phyloP scores from a whole-genome alignment of 2,888 invertebrate species.

The Cryptocheilus praepositus region DNA sequence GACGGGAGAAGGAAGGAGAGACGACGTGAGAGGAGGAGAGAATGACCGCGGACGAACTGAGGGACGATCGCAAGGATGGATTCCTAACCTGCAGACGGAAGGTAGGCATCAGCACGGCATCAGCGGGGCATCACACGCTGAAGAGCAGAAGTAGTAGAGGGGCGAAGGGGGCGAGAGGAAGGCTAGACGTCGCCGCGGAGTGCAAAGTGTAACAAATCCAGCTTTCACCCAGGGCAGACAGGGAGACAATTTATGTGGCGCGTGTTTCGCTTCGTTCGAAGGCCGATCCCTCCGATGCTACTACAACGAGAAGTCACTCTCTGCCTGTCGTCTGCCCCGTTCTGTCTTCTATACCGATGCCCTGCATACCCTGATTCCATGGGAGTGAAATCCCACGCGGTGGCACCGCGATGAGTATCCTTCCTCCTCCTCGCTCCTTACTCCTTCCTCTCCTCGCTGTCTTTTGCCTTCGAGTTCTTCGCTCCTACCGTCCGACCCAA shows the following conservation, averaged over 20 bases:
- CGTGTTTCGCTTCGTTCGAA: slow-evolving; percentile 70
- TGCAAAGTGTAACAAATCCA: slow-evolving; percentile 75
- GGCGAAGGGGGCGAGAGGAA: slow-evolving; percentile 29
- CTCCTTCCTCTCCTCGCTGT: too few relatives aligned
- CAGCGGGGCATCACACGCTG: slow-evolving; percentile 11
- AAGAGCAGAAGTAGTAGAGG: neutral
- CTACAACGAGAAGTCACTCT: slow-evolving; percentile 63
- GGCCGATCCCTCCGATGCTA: slow-evolving; percentile 61
- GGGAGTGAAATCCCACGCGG: slow-evolving; percentile 51
- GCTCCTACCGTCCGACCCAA: too few relatives aligned
- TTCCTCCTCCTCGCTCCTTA: slow-evolving; percentile 35
- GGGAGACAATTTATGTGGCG: slow-evolving; percentile 74
- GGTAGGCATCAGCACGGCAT: slow-evolving; percentile 33
- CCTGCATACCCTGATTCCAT: slow-evolving; percentile 47
- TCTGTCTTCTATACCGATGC: slow-evolving; percentile 18
- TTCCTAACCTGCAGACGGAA: slow-evolving; percentile 45
- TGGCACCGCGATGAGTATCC: slow-evolving; percentile 40
- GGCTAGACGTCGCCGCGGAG: slow-evolving; percentile 69
- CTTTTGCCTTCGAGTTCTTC: neutral
- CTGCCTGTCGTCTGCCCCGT: slow-evolving; percentile 50
- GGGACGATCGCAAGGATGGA: slow-evolving; percentile 46
- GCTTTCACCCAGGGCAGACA: slow-evolving; percentile 73
- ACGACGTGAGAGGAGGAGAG: slow-evolving; percentile 27
- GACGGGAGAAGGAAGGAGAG: slow-evolving; percentile 1
- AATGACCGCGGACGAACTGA: slow-evolving; percentile 1